These are phyloP conservation scores for Chloromyia formosa DNA, from an alignment of 2,888 invertebrate species.

Conservation along the genomic window DNA sequence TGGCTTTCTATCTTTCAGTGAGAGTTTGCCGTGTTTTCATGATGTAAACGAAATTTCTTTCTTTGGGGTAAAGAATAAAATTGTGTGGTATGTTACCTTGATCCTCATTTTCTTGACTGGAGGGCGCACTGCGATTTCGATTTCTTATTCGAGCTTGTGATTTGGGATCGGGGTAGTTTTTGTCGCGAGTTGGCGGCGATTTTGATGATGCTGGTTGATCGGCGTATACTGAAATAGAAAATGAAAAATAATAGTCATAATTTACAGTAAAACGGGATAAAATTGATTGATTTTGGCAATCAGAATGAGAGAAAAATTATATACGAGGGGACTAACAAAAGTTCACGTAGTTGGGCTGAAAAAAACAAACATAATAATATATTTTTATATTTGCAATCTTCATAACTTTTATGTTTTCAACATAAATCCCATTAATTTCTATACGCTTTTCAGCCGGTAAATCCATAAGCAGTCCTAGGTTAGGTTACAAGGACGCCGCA, in stretches of 20 bases:
- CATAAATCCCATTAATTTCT: too few species aligned
- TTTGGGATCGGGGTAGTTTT: conserved; percentile 79
- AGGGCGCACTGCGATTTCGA: conserved; percentile 53
- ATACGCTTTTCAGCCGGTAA: too few species aligned
- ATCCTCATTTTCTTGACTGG: conserved; percentile 52
- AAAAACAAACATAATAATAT: too few species aligned
- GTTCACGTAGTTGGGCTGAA: too few species aligned
- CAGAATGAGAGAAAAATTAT: too few species aligned
- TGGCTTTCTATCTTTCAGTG: background rate
- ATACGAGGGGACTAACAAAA: too few species aligned
- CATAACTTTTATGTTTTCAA: too few species aligned
- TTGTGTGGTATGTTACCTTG: conserved; percentile 50
- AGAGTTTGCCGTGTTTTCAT: conserved; percentile 4
- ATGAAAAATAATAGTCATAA: conserved; percentile 10
- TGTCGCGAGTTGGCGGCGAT: conserved; percentile 82
- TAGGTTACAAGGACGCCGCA: too few species aligned
- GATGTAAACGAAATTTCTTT: background rate
- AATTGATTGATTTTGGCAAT: too few species aligned
- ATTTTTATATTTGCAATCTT: too few species aligned
- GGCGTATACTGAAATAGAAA: conserved; percentile 67
- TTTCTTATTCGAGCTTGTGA: conserved; percentile 68
- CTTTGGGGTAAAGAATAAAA: background rate
- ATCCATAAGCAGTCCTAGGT: too few species aligned
- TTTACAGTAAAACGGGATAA: background rate
- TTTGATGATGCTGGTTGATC: conserved; percentile 79